phyloP scores from a whole-genome alignment of 1,140 invertebrate species.

The Neodiprion virginianus region DNA sequence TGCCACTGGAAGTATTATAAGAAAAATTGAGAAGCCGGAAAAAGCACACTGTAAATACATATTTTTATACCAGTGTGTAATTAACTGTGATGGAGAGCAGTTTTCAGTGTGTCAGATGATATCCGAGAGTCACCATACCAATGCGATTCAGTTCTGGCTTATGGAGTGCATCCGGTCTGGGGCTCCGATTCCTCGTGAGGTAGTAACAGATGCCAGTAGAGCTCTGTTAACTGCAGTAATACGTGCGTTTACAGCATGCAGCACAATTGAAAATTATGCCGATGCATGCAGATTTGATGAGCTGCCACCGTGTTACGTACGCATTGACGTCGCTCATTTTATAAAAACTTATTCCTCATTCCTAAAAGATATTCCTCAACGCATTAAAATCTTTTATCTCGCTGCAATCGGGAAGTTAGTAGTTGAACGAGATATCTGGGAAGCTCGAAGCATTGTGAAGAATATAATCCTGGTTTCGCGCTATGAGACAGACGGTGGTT shows the following conservation, averaged over 20 bases:
- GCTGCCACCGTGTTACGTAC: constrained; percentile 18
- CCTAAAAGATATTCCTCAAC: constrained; percentile 13
- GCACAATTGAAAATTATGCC: constrained; percentile 23
- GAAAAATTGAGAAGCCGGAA: constrained; percentile 17
- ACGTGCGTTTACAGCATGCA: constrained; percentile 18
- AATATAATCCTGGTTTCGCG: no score
- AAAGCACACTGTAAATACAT: constrained; percentile 20
- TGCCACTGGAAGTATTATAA: constrained; percentile 26
- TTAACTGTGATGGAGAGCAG: constrained; percentile 14
- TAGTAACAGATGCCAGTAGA: constrained; percentile 19
- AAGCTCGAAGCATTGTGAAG: not conserved
- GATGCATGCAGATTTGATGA: constrained; percentile 9
- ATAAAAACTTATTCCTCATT: constrained; percentile 22
- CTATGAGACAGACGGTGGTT: no score
- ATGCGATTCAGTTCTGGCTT: constrained; percentile 26
- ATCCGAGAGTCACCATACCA: constrained; percentile 23
- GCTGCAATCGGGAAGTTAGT: not conserved
- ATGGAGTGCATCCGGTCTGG: constrained; percentile 22
- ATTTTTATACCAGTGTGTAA: constrained; percentile 27
- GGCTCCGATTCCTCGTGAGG: constrained; percentile 22
- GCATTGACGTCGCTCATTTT: constrained; percentile 30
- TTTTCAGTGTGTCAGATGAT: constrained; percentile 27
- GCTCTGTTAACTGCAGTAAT: constrained; percentile 24
- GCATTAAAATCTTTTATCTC: constrained; percentile 20
- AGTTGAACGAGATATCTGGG: not conserved